A percentile compares a stretch with the other conserved stretches of the same genome.
phyloP scores from a whole-genome alignment of 2,888 invertebrate genomes.

The Timandra comae region DNA sequence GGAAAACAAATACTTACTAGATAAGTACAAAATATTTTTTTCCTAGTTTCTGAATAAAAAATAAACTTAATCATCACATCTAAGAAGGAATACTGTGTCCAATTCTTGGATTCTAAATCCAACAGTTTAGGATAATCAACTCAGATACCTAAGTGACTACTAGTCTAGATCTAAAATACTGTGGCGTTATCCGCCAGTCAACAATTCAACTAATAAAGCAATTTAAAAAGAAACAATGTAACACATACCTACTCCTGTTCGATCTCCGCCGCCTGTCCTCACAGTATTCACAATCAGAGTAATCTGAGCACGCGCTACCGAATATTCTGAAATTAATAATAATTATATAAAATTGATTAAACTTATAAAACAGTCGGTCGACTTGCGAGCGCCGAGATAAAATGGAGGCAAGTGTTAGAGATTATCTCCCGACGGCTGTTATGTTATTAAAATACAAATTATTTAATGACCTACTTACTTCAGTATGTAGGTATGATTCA shows the following conservation, averaged over 20 bases:
- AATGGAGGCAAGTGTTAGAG: background rate
- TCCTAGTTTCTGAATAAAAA: too few species aligned
- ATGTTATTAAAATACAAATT: background rate
- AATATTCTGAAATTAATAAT: slow-evolving; percentile 45
- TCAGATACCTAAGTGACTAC: too few species aligned
- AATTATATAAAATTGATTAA: background rate
- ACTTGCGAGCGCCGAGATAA: background rate
- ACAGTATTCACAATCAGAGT: slow-evolving; percentile 62
- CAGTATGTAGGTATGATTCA: background rate
- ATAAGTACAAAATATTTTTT: too few species aligned
- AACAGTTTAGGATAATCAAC: too few species aligned
- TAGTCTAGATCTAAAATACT: too few species aligned
- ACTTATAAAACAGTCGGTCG: background rate
- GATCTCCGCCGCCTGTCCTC: slow-evolving; percentile 35
- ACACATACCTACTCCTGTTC: slow-evolving; percentile 31
- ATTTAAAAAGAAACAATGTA: too few species aligned
- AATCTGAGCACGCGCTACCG: slow-evolving; percentile 55
- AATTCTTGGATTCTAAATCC: too few species aligned
- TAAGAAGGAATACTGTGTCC: too few species aligned
- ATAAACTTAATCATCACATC: too few species aligned
- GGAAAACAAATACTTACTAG: too few species aligned
- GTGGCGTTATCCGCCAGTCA: too few species aligned
- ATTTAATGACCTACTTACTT: background rate
- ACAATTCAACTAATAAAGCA: too few species aligned
- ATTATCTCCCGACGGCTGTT: slow-evolving; percentile 2